Conservation (phyloP, 2,797 vertebrate genomes). For the Propithecus deckenii region DNA sequence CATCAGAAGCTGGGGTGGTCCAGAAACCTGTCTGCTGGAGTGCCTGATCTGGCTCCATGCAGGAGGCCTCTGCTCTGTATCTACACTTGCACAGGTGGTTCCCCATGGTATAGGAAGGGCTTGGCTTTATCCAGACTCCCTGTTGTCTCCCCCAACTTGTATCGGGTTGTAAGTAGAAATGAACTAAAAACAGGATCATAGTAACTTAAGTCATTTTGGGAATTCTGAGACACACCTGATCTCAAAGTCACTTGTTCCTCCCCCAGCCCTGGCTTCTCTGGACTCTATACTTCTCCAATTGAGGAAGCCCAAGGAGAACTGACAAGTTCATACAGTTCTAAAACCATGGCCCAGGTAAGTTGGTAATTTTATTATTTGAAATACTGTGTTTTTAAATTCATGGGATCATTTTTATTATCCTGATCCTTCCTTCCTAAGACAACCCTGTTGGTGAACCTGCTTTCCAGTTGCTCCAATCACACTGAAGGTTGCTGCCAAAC, state of each 20-base stretch:
- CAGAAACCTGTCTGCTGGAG: neutral
- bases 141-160: neutral
- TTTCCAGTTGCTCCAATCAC: neutral
- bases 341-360: constrained; percentile 45
- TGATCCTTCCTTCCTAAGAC: neutral
- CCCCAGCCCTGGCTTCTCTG: neutral
- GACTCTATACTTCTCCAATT: neutral
- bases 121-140: neutral
- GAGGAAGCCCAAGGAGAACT: neutral
- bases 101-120: neutral
- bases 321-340: neutral
- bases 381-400: neutral
- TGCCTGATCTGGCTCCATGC: neutral
- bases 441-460: neutral
- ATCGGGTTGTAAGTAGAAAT: neutral
- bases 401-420: neutral
- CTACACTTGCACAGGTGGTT: neutral
- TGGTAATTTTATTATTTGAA: neutral
- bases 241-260: neutral
- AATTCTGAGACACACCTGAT: neutral
- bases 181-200: neutral
- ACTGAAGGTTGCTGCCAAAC: neutral
- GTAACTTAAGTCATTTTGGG: neutral
- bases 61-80: neutral
- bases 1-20: neutral